Conservation (phyloP, 2,888 invertebrate genomes). For the Macrophya annulata region DNA sequence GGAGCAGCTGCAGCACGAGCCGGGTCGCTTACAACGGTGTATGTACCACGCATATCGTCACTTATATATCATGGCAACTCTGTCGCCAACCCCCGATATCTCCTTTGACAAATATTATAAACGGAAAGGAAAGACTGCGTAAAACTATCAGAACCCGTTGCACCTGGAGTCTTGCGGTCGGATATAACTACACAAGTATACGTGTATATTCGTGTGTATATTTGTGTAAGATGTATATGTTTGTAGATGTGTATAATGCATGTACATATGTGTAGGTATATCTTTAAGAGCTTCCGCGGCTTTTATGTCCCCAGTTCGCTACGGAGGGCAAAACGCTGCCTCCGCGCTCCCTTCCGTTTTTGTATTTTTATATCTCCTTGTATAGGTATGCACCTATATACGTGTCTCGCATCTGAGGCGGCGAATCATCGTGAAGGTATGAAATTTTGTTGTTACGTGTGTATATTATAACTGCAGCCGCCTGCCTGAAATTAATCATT, state of each 20-base stretch:
- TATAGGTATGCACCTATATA: background rate
- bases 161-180: constrained; percentile 11
- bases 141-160: background rate
- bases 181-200: background rate
- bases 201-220: background rate
- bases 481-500: no score
- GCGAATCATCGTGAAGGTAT: no score
- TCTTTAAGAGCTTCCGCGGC: background rate
- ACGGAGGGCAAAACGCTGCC: background rate
- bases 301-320: background rate
- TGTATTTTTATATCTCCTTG: background rate
- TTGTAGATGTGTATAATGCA: background rate
- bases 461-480: background rate
- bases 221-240: background rate
- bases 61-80: constrained; percentile 6
- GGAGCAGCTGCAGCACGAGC: constrained; percentile 42
- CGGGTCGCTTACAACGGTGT: background rate
- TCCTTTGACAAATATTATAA: constrained; percentile 36
- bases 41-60: background rate
- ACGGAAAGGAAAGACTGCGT: constrained; percentile 4
- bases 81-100: constrained; percentile 35
- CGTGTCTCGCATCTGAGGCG: background rate
- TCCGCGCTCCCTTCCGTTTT: background rate
- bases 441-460: background rate
- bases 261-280: background rate